These are phyloP conservation scores for Gymnobelideus leadbeateri DNA, from an alignment of 2,113 vertebrate species.

Conservation along the genomic window DNA sequence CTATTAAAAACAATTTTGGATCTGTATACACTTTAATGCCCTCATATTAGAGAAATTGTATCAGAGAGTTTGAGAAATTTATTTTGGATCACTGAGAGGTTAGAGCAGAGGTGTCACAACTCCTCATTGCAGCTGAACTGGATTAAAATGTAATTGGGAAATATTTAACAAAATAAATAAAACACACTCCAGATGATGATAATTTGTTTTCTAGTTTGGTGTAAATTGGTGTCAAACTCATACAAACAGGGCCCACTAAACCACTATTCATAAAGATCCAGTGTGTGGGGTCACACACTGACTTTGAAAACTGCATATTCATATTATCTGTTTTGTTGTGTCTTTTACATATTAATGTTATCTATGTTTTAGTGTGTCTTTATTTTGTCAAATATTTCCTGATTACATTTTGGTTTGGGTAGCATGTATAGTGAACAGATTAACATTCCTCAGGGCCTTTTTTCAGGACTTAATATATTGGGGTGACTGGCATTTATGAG, in stretches of 20 bases:
- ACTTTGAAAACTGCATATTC: neutral
- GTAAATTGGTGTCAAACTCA: neutral
- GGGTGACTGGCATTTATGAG: neutral
- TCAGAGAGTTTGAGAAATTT: neutral
- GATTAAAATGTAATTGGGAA: neutral
- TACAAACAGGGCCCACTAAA: neutral
- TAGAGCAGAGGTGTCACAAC: neutral
- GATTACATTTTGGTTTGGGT: neutral
- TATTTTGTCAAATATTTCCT: neutral
- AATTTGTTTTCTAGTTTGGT: neutral
- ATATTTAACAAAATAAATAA: neutral
- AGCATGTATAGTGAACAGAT: neutral
- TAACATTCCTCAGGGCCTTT: neutral
- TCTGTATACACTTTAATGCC: neutral
- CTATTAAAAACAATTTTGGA: neutral
- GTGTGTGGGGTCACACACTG: neutral
- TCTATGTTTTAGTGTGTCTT: neutral
- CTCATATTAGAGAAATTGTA: neutral
- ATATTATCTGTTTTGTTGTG: too few relatives aligned
- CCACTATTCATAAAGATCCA: neutral
- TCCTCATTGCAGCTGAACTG: neutral
- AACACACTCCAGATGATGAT: neutral
- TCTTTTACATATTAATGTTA: neutral
- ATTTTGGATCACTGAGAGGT: neutral
- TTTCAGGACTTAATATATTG: neutral